Conservation (phyloP, 2,888 invertebrate genomes). For the Bimastos eiseni region DNA sequence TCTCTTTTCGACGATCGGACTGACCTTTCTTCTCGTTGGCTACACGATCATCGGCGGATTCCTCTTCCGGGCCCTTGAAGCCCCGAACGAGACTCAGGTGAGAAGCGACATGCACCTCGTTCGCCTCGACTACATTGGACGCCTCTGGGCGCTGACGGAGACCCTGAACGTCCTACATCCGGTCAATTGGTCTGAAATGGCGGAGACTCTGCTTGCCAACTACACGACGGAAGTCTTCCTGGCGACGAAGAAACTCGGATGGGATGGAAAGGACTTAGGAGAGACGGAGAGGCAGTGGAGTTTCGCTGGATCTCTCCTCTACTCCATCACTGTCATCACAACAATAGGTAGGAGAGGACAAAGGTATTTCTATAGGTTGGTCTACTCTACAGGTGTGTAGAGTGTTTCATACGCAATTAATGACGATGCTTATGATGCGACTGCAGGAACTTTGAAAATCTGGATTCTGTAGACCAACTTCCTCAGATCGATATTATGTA, state of each 20-base stretch:
- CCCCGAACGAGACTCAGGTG: constrained; percentile 46
- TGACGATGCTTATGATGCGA: not conserved
- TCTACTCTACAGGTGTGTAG: not conserved
- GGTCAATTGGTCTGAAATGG: constrained; percentile 83
- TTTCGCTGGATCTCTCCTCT: constrained; percentile 79
- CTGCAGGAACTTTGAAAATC: not conserved
- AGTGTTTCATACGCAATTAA: not conserved
- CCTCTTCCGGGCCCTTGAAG: constrained; percentile 71
- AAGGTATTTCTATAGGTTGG: not conserved
- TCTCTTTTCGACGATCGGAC: constrained; percentile 94
- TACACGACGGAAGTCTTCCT: constrained; percentile 74
- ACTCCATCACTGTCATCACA: constrained; percentile 82
- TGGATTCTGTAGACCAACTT: not conserved
- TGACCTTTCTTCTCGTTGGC: constrained; percentile 83
- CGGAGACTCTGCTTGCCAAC: constrained; percentile 76
- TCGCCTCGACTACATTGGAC: constrained; percentile 41
- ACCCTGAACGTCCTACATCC: constrained; percentile 81
- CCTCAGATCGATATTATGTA: not conserved
- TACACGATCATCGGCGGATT: constrained; percentile 89
- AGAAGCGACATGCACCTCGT: constrained; percentile 33
- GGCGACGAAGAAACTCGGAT: constrained; percentile 66
- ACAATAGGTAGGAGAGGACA: constrained; percentile 55
- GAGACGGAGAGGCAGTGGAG: constrained; percentile 73
- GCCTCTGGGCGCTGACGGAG: constrained; percentile 84
- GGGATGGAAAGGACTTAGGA: constrained; percentile 67